Percentiles rank a stretch among this genome's conserved stretches.
Evolutionary conservation across 1,140 invertebrate species (phyloP).

Genomic region (Drosophila subpulchrella): DNA sequence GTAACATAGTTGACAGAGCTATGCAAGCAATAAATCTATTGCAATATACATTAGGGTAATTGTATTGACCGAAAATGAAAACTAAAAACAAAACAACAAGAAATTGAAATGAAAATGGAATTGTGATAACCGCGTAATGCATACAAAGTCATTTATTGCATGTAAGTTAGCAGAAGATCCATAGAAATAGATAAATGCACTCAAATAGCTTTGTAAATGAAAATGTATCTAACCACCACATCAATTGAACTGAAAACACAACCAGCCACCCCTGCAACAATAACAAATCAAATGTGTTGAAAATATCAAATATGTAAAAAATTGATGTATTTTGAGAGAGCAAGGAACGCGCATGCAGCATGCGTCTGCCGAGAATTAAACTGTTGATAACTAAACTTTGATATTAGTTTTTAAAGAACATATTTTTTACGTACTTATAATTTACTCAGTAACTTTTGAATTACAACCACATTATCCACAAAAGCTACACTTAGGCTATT

Average conservation of each 20-base stretch:
- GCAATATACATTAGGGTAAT: constrained; percentile 26
- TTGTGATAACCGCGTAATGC: constrained; percentile 72
- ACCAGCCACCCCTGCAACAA: constrained; percentile 16
- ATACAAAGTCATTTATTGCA: constrained; percentile 76
- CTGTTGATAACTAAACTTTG: constrained; percentile 90
- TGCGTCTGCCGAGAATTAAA: constrained; percentile 77
- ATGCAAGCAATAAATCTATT: constrained; percentile 26
- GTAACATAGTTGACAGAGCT: constrained; percentile 61
- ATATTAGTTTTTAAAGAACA: constrained; percentile 90
- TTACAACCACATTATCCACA: constrained; percentile 36
- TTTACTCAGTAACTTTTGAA: constrained; percentile 63
- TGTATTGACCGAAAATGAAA: constrained; percentile 31
- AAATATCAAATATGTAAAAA: constrained; percentile 11
- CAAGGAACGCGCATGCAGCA: constrained; percentile 84
- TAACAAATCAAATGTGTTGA: constrained; percentile 6
- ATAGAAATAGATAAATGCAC: constrained; percentile 34
- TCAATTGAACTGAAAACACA: constrained; percentile 32
- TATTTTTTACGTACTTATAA: constrained; percentile 74
- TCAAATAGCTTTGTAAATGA: constrained; percentile 31
- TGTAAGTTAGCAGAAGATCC: constrained; percentile 64
- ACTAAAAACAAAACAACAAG: constrained; percentile 25
- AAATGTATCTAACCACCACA: constrained; percentile 29
- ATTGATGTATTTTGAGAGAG: constrained; percentile 69
- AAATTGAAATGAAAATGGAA: constrained; percentile 69
- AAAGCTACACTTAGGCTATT: constrained; percentile 19